These are phyloP conservation scores for Acestrorhynchus altus DNA, from an alignment of 2,797 vertebrate genomes.

Conservation along the genomic window DNA sequence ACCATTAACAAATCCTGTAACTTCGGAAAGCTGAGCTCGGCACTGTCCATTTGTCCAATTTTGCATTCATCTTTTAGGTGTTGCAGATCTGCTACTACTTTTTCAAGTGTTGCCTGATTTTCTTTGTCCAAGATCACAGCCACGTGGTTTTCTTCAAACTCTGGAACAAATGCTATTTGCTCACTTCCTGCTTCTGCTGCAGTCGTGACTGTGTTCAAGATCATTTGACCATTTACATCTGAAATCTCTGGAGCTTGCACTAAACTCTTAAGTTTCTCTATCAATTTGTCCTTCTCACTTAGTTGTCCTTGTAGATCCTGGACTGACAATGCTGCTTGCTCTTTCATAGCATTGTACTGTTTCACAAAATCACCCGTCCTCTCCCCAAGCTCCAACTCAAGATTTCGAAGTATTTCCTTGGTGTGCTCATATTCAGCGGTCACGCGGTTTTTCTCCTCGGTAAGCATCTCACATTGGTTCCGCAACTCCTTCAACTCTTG, in stretches of 20 bases:
- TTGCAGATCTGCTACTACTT: slow-evolving; percentile 49
- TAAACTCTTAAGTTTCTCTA: slow-evolving; percentile 77
- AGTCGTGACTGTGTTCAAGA: slow-evolving; percentile 68
- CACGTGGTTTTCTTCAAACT: slow-evolving; percentile 75
- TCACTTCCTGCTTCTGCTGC: slow-evolving; percentile 75
- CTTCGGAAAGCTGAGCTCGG: slow-evolving; percentile 73
- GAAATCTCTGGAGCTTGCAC: slow-evolving; percentile 71
- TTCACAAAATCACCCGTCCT: slow-evolving; percentile 85
- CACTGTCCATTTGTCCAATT: slow-evolving; percentile 63
- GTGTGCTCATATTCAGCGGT: slow-evolving; percentile 82
- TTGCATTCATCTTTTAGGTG: slow-evolving; percentile 59
- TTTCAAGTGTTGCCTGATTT: slow-evolving; percentile 69
- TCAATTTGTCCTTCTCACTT: slow-evolving; percentile 81
- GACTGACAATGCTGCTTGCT: slow-evolving; percentile 82
- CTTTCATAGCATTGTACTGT: slow-evolving; percentile 80
- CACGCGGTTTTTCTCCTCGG: slow-evolving; percentile 83
- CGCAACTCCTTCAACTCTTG: slow-evolving; percentile 78
- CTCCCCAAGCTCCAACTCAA: slow-evolving; percentile 86
- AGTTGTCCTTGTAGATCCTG: slow-evolving; percentile 84
- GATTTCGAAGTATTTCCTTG: slow-evolving; percentile 80
- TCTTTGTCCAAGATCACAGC: slow-evolving; percentile 74
- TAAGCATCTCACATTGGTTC: slow-evolving; percentile 76
- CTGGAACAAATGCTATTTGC: slow-evolving; percentile 78
- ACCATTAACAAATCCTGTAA: slow-evolving; percentile 70
- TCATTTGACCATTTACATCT: slow-evolving; percentile 63